Conservation (phyloP, 53 echinoderm and acorn worm genomes). For the Glandiceps talaboti region DNA sequence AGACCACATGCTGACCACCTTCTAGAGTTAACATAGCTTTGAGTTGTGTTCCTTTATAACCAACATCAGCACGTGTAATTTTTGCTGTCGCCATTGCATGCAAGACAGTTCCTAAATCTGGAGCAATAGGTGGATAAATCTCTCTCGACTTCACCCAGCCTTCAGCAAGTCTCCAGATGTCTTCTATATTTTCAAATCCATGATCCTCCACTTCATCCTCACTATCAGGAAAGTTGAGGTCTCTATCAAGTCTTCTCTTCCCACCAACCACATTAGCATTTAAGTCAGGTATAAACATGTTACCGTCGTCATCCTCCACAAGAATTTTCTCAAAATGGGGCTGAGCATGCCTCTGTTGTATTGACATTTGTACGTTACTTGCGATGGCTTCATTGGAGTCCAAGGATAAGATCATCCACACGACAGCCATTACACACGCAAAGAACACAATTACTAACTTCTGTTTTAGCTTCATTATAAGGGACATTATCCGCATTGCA, state of each 20-base stretch:
- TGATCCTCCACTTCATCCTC: too few relatives aligned
- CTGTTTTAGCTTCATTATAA: too few relatives aligned
- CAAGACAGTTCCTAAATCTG: constrained; percentile 56
- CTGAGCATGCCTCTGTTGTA: too few relatives aligned
- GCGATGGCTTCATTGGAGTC: too few relatives aligned
- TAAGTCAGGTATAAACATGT: neutral
- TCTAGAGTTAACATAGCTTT: constrained; percentile 51
- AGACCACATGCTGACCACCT: constrained; percentile 77
- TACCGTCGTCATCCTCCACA: neutral
- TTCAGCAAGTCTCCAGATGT: constrained; percentile 46
- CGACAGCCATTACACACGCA: neutral
- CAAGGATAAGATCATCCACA: too few relatives aligned
- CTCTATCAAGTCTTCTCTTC: too few relatives aligned
- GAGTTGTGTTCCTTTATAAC: constrained; percentile 89
- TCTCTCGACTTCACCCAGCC: constrained; percentile 50
- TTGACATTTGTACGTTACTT: too few relatives aligned
- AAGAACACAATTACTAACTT: neutral
- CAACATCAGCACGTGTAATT: constrained; percentile 71
- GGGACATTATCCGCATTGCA: too few relatives aligned
- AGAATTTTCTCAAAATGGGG: too few relatives aligned
- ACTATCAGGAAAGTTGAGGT: too few relatives aligned
- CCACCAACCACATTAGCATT: too few relatives aligned
- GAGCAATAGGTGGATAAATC: constrained; percentile 38
- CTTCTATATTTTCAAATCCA: neutral
- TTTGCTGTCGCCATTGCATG: constrained; percentile 50